phyloP scores from a whole-genome alignment of 2,888 invertebrate genomes.

The Pseudoips prasinana region DNA sequence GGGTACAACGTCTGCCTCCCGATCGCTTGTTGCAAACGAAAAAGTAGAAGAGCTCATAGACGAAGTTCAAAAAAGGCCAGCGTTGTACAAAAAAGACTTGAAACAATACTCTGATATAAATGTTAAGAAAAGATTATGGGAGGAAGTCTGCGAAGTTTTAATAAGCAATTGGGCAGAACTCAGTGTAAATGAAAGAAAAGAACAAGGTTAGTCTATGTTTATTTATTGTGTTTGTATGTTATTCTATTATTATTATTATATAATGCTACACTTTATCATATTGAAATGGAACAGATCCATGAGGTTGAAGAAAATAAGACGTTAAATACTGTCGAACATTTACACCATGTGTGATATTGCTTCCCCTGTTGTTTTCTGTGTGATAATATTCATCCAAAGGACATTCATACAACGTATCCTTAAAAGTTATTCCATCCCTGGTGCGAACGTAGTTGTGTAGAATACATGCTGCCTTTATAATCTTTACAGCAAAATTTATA shows the following conservation, averaged over 20 bases:
- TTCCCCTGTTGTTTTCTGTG: too few relatives aligned
- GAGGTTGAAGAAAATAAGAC: too few relatives aligned
- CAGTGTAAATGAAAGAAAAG: too few relatives aligned
- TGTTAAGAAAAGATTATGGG: conserved; percentile 6
- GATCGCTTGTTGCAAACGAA: conserved; percentile 5
- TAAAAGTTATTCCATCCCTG: background rate
- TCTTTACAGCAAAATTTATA: background rate
- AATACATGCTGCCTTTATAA: background rate
- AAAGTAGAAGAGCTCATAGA: conserved; percentile 3
- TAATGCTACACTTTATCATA: too few relatives aligned
- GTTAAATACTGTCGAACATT: too few relatives aligned
- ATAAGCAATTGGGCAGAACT: conserved; percentile 1
- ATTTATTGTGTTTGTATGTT: too few relatives aligned
- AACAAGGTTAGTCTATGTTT: too few relatives aligned
- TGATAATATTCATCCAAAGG: too few relatives aligned
- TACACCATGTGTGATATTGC: too few relatives aligned
- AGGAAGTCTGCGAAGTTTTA: conserved; percentile 5
- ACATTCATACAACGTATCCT: too few relatives aligned
- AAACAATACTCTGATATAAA: conserved; percentile 5
- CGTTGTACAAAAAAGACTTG: conserved; percentile 3
- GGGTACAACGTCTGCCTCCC: conserved; percentile 4
- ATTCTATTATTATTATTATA: too few relatives aligned
- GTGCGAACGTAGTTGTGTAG: background rate
- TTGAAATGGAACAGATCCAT: too few relatives aligned
- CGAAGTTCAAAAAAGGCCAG: conserved; percentile 2